These are phyloP conservation scores for Thera obeliscata DNA, from an alignment of 2,888 invertebrate species.

Conservation along the genomic window DNA sequence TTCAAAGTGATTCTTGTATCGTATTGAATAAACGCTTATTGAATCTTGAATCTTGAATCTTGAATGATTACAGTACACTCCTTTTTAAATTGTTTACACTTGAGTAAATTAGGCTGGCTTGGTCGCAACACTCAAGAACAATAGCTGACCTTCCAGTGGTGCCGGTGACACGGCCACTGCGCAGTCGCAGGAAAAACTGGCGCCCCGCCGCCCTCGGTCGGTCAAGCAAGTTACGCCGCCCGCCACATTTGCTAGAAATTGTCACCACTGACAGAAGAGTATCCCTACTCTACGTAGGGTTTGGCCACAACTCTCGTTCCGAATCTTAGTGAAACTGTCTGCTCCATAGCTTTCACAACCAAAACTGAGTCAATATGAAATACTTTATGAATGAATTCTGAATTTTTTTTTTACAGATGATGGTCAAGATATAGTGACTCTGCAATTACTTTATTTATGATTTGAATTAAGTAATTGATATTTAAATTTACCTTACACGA, in stretches of 20 bases:
- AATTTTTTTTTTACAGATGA: too few relatives aligned
- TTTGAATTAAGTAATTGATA: background rate
- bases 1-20: too few relatives aligned
- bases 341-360: background rate
- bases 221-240: background rate
- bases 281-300: background rate
- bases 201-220: background rate
- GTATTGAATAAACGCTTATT: too few relatives aligned
- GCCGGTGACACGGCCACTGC: slow-evolving; percentile 28
- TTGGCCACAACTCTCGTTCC: too few relatives aligned
- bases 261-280: background rate
- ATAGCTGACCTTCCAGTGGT: slow-evolving; percentile 25
- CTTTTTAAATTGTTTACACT: slow-evolving; percentile 9
- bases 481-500: background rate
- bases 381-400: too few relatives aligned
- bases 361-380: background rate
- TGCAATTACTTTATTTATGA: background rate
- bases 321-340: too few relatives aligned
- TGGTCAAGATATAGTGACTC: too few relatives aligned
- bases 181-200: slow-evolving; percentile 21
- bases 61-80: too few relatives aligned
- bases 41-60: too few relatives aligned
- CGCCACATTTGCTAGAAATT: background rate
- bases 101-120: slow-evolving; percentile 11
- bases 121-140: slow-evolving; percentile 24